phyloP scores from a whole-genome alignment of 2,113 vertebrate species.

The Leucopternis melanops region DNA sequence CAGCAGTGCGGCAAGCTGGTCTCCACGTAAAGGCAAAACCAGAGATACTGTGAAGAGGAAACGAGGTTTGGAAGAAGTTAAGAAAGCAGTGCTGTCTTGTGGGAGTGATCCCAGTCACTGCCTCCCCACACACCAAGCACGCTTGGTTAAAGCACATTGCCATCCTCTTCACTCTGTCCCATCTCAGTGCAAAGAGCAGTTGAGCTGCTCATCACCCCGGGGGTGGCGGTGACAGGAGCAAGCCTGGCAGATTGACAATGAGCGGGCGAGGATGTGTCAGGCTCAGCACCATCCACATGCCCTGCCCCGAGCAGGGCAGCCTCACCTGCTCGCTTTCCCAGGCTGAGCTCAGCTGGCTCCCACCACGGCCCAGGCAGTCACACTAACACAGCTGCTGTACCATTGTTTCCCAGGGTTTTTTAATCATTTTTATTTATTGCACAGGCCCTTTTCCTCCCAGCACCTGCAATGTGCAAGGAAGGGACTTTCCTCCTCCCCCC shows the following conservation, averaged over 20 bases:
- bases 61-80: no score
- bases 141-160: not conserved
- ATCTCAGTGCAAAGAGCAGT: not conserved
- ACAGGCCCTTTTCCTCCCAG: not conserved
- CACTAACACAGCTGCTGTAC: not conserved
- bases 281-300: accelerated
- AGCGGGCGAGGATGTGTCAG: accelerated
- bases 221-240: not conserved
- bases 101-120: no score
- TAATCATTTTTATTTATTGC: not conserved
- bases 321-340: not conserved
- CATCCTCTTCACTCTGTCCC: not conserved
- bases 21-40: not conserved
- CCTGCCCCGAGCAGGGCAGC: not conserved
- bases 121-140: accelerated
- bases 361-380: not conserved
- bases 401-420: not conserved
- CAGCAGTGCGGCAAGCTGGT: accelerated
- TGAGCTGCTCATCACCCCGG: not conserved
- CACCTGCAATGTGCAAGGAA: not conserved
- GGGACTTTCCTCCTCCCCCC: not conserved
- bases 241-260: not conserved
- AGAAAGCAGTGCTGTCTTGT: not conserved
- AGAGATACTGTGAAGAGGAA: not conserved
- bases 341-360: not conserved